These are phyloP conservation scores for Actinia equina DNA, from an alignment of 64 coral and sea anemone species.

Conservation along the genomic window DNA sequence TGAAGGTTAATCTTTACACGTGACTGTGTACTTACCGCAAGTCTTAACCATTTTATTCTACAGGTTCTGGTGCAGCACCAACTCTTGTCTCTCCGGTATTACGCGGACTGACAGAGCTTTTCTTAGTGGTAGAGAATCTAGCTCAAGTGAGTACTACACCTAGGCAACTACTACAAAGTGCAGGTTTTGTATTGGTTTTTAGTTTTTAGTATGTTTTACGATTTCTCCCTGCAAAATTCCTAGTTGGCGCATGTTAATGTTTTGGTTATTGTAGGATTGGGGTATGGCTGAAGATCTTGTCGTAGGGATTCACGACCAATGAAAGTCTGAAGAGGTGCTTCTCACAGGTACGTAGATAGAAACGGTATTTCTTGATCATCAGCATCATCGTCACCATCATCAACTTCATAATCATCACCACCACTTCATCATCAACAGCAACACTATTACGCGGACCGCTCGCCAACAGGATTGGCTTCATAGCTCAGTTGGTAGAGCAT, in stretches of 20 bases:
- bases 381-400: no score
- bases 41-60: neutral
- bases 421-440: neutral
- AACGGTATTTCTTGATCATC: neutral
- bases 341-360: slow-evolving; percentile 50
- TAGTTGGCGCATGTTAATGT: neutral
- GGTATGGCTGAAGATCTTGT: slow-evolving; percentile 96
- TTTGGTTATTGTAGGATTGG: slow-evolving; percentile 68
- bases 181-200: neutral
- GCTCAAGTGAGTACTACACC: slow-evolving; percentile 67
- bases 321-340: slow-evolving; percentile 91
- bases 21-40: neutral
- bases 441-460: no score
- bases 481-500: no score
- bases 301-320: slow-evolving; percentile 90
- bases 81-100: slow-evolving; percentile 85
- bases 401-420: no score
- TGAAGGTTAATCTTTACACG: neutral
- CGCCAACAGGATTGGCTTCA: no score
- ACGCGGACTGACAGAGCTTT: slow-evolving; percentile 88
- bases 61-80: slow-evolving; percentile 71
- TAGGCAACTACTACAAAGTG: neutral
- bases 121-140: slow-evolving; percentile 91
- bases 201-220: no score
- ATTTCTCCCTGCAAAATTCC: no score